Base-by-base conservation (phyloP, 2,888 invertebrate species). In the Mactromeris polynyma region DNA sequence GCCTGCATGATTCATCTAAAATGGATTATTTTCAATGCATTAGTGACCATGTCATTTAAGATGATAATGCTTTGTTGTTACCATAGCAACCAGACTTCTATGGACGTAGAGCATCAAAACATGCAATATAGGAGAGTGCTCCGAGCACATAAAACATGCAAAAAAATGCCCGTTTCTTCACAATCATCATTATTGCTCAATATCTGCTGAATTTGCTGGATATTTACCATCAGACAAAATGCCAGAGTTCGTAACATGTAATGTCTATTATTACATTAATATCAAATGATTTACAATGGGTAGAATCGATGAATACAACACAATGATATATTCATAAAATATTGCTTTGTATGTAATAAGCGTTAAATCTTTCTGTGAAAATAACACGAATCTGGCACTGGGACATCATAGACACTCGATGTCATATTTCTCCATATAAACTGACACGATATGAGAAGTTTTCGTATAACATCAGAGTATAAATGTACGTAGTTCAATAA, bases 11-110 rank as follows among this genome's bases (percentile, higher is more conserved):
- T 26, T 64, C 58, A 64, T 64, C 26, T 21, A 26, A 19, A 73
- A 73, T 73, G 17, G 73, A 73, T 73, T 73, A 73, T 73, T 73
- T 73, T 73, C 58, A 33, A 73, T 73, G 17, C 73, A 73, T 73
- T 73, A 33, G 73, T 73, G 36, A 73, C 73, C 73, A 73, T 73
- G 73, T 73, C 73, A 73, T 73, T 36, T 73, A 36, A 73, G 73
- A 73, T 73, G 73, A 33, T 73, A 73, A 73, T 73, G 73, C 33
- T 36, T 73, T 73, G n/a, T 73, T 9, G 36, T 73, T 73, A 17
- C 33, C 36, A 73, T 73, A 21, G 73, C 33, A 73, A 73, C 73
- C 33, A 73, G 73, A 73, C 73, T 33, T 73, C 19, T 14, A 73
- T 73, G 36, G 14, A 36, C 14, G 17, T 36, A 19, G 31, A 14